These are phyloP conservation scores for Parapsyche elsis DNA, from an alignment of 1,140 invertebrate genomes.

Conservation along the genomic window DNA sequence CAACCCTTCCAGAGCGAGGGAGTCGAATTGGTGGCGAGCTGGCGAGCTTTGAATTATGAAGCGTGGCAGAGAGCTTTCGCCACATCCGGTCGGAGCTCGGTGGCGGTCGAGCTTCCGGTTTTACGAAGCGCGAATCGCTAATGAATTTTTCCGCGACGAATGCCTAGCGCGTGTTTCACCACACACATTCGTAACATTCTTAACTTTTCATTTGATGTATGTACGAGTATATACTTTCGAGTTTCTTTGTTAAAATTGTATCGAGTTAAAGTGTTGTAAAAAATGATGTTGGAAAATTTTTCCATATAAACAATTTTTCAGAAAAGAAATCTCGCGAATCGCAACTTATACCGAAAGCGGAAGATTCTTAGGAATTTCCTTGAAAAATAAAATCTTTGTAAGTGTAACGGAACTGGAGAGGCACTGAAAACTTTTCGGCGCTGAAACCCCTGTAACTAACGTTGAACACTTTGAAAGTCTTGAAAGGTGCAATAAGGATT, in stretches of 20 bases:
- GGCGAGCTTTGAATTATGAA: conserved; percentile 46
- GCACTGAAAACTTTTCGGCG: not conserved
- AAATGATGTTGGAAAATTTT: not conserved
- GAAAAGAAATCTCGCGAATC: not conserved
- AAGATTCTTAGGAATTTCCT: not conserved
- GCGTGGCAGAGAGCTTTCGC: conserved; percentile 38
- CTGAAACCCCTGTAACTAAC: conserved; percentile 15
- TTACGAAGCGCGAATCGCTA: not conserved
- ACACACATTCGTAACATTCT: not conserved
- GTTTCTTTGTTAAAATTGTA: conserved; percentile 9
- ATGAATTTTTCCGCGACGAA: conserved; percentile 36
- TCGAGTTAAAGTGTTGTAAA: not conserved
- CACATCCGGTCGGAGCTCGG: conserved; percentile 38
- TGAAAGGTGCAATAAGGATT: conserved; percentile 14
- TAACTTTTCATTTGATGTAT: too few relatives aligned
- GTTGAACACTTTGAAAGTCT: conserved; percentile 14
- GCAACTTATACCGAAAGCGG: not conserved
- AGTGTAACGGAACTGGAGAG: not conserved
- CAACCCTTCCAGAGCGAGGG: conserved; percentile 9
- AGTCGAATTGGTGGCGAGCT: not conserved
- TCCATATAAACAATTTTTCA: conserved; percentile 23
- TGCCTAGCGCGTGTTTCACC: not conserved
- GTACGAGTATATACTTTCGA: not conserved
- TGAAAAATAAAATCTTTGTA: not conserved
- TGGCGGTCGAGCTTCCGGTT: conserved; percentile 37